Evolutionary conservation across 2,113 vertebrate species (phyloP).

Genomic region (Sander lucioperca): DNA sequence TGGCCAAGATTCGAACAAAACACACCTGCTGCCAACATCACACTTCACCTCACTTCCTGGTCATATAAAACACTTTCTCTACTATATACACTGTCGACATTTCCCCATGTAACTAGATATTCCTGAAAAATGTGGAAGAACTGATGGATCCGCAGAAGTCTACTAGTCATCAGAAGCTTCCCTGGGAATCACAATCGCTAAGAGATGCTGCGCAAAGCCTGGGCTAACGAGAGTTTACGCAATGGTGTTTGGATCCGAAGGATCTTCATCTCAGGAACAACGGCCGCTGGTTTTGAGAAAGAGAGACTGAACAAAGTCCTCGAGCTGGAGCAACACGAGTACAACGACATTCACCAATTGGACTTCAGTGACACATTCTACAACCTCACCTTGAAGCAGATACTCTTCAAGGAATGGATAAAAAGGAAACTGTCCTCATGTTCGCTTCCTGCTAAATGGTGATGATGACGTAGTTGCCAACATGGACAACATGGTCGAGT

Average conservation of each 20-base stretch:
- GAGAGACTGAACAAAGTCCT: slow-evolving; percentile 80
- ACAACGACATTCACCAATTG: slow-evolving; percentile 89
- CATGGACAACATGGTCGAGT: slow-evolving; percentile 83
- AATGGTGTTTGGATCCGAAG: slow-evolving; percentile 73
- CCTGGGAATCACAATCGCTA: slow-evolving; percentile 84
- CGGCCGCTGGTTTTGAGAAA: not conserved
- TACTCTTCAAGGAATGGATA: slow-evolving; percentile 88
- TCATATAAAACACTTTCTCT: not conserved
- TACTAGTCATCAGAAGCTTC: slow-evolving; percentile 87
- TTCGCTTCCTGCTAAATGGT: slow-evolving; percentile 71
- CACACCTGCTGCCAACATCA: not conserved
- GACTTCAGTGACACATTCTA: slow-evolving; percentile 87
- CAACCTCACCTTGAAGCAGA: slow-evolving; percentile 90
- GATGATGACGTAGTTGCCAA: slow-evolving; percentile 88
- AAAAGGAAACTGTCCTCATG: slow-evolving; percentile 65
- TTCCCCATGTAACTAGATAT: not conserved
- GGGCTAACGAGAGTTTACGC: slow-evolving; percentile 82
- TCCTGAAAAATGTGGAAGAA: slow-evolving; percentile 4
- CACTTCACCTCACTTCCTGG: not conserved
- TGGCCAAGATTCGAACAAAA: not conserved
- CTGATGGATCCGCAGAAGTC: not conserved
- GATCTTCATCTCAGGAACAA: slow-evolving; percentile 84
- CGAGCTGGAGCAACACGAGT: slow-evolving; percentile 72
- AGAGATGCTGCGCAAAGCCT: slow-evolving; percentile 86
- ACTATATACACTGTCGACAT: not conserved